Conservation (phyloP, 2,888 invertebrate species). For the Eristalis pertinax region DNA sequence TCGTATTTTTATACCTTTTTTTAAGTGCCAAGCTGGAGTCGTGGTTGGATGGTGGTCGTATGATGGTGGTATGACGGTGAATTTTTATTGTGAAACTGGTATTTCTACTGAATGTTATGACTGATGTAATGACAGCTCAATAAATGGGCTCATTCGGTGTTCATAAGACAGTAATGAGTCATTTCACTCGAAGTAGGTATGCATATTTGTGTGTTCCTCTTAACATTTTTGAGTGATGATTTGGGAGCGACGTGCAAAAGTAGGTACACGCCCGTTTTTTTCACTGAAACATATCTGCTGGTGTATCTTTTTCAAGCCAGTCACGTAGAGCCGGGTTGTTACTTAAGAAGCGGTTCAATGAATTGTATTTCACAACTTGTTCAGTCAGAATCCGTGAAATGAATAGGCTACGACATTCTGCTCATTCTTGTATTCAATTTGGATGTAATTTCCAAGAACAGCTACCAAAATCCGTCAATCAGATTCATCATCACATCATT, state of each 20-base stretch:
- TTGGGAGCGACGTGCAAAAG: not conserved
- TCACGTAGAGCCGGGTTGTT: too few relatives aligned
- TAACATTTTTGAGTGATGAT: not conserved
- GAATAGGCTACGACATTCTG: too few relatives aligned
- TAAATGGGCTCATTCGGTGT: not conserved
- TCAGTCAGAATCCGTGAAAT: too few relatives aligned
- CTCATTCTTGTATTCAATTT: too few relatives aligned
- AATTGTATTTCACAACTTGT: too few relatives aligned
- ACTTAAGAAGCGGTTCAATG: not conserved
- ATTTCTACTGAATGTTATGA: not conserved
- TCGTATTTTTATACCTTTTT: not conserved
- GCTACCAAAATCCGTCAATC: too few relatives aligned
- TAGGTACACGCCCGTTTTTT: too few relatives aligned
- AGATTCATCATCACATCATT: too few relatives aligned
- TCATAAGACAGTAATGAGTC: not conserved
- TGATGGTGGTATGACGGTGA: not conserved
- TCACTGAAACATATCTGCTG: too few relatives aligned
- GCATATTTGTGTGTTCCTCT: too few relatives aligned
- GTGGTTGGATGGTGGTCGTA: not conserved
- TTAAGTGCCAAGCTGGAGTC: not conserved
- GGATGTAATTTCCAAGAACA: too few relatives aligned
- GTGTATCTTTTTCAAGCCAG: too few relatives aligned
- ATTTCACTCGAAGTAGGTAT: not conserved
- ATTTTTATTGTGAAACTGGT: constrained; percentile 3
- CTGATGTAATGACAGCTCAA: not conserved